Percentiles rank a stretch among this genome's conserved stretches.
These are phyloP conservation scores for Rutpela maculata DNA, from an alignment of 2,888 invertebrate species.

Conservation along the genomic window DNA sequence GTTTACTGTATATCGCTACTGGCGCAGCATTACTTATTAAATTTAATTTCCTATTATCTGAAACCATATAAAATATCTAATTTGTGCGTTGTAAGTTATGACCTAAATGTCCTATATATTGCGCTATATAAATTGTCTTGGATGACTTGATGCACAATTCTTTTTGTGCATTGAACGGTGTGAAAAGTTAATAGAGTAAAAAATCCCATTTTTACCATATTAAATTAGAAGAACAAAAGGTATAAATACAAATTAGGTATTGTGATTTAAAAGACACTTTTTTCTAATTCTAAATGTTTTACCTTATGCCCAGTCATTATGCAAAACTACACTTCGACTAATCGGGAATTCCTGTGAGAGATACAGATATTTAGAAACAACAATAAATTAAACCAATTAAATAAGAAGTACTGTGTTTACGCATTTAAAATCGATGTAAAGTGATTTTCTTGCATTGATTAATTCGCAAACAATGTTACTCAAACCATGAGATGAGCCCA, in stretches of 20 bases:
- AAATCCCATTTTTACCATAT: conserved; percentile 32
- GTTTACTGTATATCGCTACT: too few relatives aligned
- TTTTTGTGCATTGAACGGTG: conserved; percentile 25
- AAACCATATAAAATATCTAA: not conserved
- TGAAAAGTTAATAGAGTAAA: conserved; percentile 26
- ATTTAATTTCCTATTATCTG: too few relatives aligned
- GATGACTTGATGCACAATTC: conserved; percentile 29
- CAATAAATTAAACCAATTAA: not conserved
- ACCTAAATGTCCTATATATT: conserved; percentile 30
- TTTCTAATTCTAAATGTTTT: not conserved
- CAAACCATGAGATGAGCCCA: too few relatives aligned
- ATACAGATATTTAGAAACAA: not conserved
- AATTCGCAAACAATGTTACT: too few relatives aligned
- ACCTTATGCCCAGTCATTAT: not conserved
- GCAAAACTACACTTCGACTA: conserved; percentile 12
- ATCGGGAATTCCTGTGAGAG: conserved; percentile 7
- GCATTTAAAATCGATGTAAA: too few relatives aligned
- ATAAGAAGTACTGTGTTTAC: not conserved
- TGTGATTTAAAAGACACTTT: conserved; percentile 14
- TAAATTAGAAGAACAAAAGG: conserved; percentile 25
- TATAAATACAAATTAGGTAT: not conserved
- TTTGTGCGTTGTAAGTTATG: conserved; percentile 16
- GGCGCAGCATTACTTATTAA: too few relatives aligned
- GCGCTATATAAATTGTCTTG: conserved; percentile 32
- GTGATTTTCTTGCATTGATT: too few relatives aligned